These are phyloP conservation scores for Andricus curvator DNA, from an alignment of 2,888 invertebrate genomes.

Conservation along the genomic window DNA sequence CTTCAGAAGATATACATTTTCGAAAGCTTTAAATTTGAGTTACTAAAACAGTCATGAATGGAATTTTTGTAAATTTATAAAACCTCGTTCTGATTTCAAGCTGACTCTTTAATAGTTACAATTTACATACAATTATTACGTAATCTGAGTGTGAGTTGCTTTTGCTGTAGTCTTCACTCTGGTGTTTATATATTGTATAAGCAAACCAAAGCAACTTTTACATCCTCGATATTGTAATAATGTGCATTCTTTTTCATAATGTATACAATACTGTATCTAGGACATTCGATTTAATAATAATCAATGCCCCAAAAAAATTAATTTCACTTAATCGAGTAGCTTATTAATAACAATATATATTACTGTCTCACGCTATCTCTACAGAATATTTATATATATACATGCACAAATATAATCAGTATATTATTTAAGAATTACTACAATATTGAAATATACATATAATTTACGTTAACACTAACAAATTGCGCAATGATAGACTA, in stretches of 20 bases:
- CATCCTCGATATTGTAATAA: conserved; percentile 56
- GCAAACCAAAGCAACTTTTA: conserved; percentile 65
- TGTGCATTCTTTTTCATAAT: conserved; percentile 59
- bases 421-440: conserved; percentile 58
- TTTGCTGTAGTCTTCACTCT: conserved; percentile 52
- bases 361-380: conserved; percentile 52
- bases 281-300: conserved; percentile 44
- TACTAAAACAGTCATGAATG: neutral
- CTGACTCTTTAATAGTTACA: conserved; percentile 63
- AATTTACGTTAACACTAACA: conserved; percentile 52
- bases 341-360: conserved; percentile 57
- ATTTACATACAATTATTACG: conserved; percentile 65
- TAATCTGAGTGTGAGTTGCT: conserved; percentile 57
- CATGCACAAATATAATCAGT: conserved; percentile 61
- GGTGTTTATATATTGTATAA: conserved; percentile 51
- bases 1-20: too few species aligned
- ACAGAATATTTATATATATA: conserved; percentile 57
- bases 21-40: too few species aligned
- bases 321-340: conserved; percentile 58
- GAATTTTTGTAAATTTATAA: neutral
- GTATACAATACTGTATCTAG: conserved; percentile 60
- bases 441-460: conserved; percentile 57
- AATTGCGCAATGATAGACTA: conserved; percentile 51
- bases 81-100: conserved; percentile 49
- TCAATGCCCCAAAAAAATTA: conserved; percentile 51